Evolutionary conservation across 1,140 invertebrate genomes (phyloP).

Genomic region (Drosophila rhopaloa): DNA sequence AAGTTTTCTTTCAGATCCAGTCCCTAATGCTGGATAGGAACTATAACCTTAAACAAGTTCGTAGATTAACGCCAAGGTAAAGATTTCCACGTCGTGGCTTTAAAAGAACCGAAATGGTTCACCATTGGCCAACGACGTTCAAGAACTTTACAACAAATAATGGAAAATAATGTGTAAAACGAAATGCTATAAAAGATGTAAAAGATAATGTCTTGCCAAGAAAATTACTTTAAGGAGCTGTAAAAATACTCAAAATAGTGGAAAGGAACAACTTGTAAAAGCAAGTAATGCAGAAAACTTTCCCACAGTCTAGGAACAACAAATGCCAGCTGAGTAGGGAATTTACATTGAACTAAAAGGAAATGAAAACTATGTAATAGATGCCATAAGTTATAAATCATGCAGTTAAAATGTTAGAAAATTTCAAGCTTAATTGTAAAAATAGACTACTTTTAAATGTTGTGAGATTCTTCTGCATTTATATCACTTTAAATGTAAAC

Average conservation of each 20-base stretch:
- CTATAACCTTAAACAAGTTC: slow-evolving; percentile 34
- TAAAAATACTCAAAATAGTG: neutral
- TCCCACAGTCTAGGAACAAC: slow-evolving; percentile 3
- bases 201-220: neutral
- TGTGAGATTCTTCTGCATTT: no score
- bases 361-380: neutral
- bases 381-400: slow-evolving; percentile 1
- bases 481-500: no score
- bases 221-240: neutral
- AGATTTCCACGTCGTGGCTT: slow-evolving; percentile 67
- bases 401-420: no score
- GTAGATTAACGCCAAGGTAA: slow-evolving; percentile 60
- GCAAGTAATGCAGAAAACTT: neutral
- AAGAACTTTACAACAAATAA: slow-evolving; percentile 69
- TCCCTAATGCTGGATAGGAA: slow-evolving; percentile 9
- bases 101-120: slow-evolving; percentile 24
- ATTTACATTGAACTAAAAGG: neutral
- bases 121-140: slow-evolving; percentile 49
- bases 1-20: slow-evolving; percentile 29
- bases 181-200: slow-evolving; percentile 4
- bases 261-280: neutral
- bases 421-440: no score
- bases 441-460: no score
- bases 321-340: neutral
- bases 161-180: neutral